Evolutionary conservation across 2,797 vertebrate species (phyloP).

Genomic region (Anabas testudineus): DNA sequence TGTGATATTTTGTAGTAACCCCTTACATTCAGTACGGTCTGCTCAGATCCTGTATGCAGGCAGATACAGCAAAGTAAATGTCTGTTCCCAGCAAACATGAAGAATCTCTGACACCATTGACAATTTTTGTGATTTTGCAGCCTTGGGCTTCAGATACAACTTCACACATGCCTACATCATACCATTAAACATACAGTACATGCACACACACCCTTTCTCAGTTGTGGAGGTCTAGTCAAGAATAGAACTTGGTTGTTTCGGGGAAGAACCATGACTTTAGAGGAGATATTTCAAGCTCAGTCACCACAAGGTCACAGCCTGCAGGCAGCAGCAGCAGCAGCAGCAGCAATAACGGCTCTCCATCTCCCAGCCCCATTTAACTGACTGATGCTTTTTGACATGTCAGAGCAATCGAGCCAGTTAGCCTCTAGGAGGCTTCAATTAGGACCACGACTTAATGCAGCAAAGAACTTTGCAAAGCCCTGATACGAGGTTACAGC

Average conservation of each 20-base stretch:
- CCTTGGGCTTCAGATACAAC: constrained; percentile 17
- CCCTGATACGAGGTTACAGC: constrained; percentile 71
- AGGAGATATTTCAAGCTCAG: constrained; percentile 67
- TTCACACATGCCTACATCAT: constrained; percentile 11
- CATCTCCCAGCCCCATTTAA: constrained; percentile 82
- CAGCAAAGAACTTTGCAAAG: constrained; percentile 75
- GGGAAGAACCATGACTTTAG: constrained; percentile 40
- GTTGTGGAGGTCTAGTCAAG: constrained; percentile 19
- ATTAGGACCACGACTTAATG: constrained; percentile 83
- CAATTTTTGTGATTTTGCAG: constrained; percentile 28
- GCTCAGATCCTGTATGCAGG: constrained; percentile 36
- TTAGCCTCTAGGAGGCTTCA: constrained; percentile 82
- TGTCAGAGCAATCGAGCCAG: constrained; percentile 77
- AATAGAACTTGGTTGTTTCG: constrained; percentile 51
- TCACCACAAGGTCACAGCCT: constrained; percentile 81
- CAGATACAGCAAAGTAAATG: constrained; percentile 40
- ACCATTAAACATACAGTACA: constrained; percentile 8
- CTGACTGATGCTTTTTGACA: constrained; percentile 86
- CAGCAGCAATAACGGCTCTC: constrained; percentile 73
- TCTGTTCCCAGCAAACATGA: constrained; percentile 33
- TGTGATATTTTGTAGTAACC: constrained; percentile 48
- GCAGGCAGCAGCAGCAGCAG: constrained; percentile 71
- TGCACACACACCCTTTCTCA: background rate
- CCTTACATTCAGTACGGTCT: constrained; percentile 15
- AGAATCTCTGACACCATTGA: constrained; percentile 45